phyloP scores from a whole-genome alignment of 2,113 vertebrate genomes.

The Chrysochloris asiatica region DNA sequence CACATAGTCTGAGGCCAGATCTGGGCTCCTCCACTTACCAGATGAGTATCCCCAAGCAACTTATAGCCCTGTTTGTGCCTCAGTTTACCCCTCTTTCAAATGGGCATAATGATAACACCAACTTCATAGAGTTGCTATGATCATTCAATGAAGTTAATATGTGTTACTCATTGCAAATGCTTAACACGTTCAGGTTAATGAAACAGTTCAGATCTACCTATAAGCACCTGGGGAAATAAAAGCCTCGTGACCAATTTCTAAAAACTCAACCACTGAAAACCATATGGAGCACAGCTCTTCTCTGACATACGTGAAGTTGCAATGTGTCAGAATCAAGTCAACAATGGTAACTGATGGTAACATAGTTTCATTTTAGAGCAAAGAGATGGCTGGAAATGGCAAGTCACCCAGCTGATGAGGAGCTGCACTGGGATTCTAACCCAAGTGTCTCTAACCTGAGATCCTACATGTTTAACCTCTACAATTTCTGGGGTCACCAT shows the following conservation, averaged over 20 bases:
- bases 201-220: neutral
- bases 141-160: neutral
- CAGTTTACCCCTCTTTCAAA: constrained; percentile 7
- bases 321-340: neutral
- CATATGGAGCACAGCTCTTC: neutral
- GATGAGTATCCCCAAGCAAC: neutral
- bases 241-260: neutral
- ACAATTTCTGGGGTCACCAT: neutral
- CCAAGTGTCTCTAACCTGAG: neutral
- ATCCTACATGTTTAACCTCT: neutral
- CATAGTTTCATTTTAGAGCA: too few species aligned
- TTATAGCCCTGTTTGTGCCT: neutral
- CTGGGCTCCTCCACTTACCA: neutral
- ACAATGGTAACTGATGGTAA: neutral
- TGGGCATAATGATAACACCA: neutral
- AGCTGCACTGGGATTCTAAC: neutral
- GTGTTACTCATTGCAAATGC: neutral
- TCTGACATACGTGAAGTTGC: neutral
- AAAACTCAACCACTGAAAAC: neutral
- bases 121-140: neutral
- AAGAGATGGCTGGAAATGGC: neutral
- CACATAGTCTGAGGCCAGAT: neutral
- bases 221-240: neutral
- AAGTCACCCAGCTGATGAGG: neutral
- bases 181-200: too few species aligned